A percentile compares a stretch with the other conserved stretches of the same genome.
Conservation (phyloP, 1,140 invertebrate species). For the Littorina saxatilis region DNA sequence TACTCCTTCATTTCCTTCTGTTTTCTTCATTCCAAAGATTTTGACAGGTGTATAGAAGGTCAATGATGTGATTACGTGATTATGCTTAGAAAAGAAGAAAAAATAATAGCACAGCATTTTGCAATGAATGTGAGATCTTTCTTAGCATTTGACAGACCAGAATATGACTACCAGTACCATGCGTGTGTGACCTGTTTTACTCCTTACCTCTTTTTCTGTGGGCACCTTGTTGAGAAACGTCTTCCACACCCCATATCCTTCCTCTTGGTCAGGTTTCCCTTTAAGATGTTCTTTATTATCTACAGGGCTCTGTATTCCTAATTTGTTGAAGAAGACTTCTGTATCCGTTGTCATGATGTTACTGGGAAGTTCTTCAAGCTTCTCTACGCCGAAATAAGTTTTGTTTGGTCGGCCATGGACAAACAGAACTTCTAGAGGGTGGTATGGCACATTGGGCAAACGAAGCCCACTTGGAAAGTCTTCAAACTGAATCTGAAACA, state of each 20-base stretch:
- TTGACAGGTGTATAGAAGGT: too few species aligned
- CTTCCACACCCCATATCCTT: constrained; percentile 77
- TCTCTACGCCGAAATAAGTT: constrained; percentile 75
- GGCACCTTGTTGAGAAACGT: constrained; percentile 47
- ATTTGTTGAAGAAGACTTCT: constrained; percentile 73
- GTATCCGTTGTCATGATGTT: constrained; percentile 78
- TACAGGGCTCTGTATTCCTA: constrained; percentile 75
- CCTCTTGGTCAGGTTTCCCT: constrained; percentile 36
- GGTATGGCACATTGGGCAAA: constrained; percentile 74
- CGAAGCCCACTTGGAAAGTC: constrained; percentile 71
- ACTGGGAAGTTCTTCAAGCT: constrained; percentile 64
- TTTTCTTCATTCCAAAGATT: too few species aligned
- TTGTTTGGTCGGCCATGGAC: constrained; percentile 78
- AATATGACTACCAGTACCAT: too few species aligned
- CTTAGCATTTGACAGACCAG: too few species aligned
- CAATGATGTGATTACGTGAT: too few species aligned
- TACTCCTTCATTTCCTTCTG: too few species aligned
- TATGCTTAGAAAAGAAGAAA: too few species aligned
- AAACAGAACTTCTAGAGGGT: constrained; percentile 80
- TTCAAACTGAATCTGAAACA: constrained; percentile 73
- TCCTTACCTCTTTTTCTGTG: constrained; percentile 27
- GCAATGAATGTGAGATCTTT: too few species aligned
- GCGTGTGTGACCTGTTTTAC: not conserved
- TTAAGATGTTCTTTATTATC: constrained; percentile 44
- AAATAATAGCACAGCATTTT: too few species aligned